Conservation (phyloP, 2,888 invertebrate genomes). For the Timema podura region DNA sequence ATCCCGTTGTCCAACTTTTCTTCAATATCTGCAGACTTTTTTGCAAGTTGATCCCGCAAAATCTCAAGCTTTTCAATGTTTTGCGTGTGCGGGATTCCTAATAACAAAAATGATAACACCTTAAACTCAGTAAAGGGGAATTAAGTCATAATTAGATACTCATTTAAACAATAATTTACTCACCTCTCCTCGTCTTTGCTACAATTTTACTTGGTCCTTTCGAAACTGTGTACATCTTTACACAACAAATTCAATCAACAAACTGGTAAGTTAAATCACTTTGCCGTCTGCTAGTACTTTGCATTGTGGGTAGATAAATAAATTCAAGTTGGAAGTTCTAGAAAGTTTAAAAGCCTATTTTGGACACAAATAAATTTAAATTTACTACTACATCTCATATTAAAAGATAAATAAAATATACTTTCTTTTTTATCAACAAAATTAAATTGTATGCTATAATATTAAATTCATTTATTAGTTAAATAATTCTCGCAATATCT, state of each 20-base stretch:
- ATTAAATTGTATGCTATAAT: no score
- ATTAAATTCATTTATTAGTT: no score
- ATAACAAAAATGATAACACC: background rate
- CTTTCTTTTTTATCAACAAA: no score
- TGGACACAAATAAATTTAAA: no score
- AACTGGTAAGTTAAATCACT: background rate
- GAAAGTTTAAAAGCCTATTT: no score
- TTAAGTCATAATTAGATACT: background rate
- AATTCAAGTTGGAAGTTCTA: no score
- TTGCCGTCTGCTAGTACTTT: no score
- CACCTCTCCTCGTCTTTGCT: conserved; percentile 79
- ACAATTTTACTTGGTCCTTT: conserved; percentile 86
- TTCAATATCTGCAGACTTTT: conserved; percentile 63
- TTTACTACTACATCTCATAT: no score
- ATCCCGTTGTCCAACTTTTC: conserved; percentile 54
- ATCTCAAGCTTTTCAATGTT: conserved; percentile 76
- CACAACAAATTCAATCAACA: conserved; percentile 21
- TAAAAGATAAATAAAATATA: no score
- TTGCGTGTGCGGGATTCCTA: conserved; percentile 51
- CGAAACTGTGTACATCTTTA: conserved; percentile 78
- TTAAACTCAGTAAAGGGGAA: background rate
- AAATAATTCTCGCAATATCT: no score
- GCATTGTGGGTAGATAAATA: no score
- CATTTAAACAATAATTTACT: conserved; percentile 31
- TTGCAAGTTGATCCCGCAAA: conserved; percentile 61